Conservation (phyloP, 2,113 vertebrate genomes). For the Solea solea region DNA sequence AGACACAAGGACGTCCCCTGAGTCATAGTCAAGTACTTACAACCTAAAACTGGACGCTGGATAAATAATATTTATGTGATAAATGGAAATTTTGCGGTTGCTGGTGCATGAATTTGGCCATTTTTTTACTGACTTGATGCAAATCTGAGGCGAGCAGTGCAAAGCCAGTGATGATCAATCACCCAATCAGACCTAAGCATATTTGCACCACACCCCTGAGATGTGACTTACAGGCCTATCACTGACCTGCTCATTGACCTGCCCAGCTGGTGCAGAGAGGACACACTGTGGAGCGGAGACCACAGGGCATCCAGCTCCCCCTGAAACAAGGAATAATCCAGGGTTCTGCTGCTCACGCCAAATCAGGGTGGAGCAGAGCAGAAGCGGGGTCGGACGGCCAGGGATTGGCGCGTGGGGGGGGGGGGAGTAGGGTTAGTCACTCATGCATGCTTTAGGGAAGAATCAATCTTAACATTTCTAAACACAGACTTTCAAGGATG, state of each 20-base stretch:
- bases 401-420: constrained; percentile 45
- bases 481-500: constrained; percentile 9
- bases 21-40: constrained; percentile 29
- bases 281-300: constrained; percentile 83
- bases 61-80: constrained; percentile 60
- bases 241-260: constrained; percentile 87
- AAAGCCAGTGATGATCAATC: constrained; percentile 33
- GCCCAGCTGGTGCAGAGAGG: constrained; percentile 83
- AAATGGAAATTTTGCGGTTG: constrained; percentile 35
- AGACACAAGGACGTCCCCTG: constrained; percentile 13
- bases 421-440: constrained; percentile 54
- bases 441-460: constrained; percentile 24
- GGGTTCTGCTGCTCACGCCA: constrained; percentile 77
- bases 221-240: constrained; percentile 51
- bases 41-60: constrained; percentile 33
- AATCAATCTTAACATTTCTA: constrained; percentile 26
- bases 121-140: constrained; percentile 48
- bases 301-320: constrained; percentile 84
- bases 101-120: constrained; percentile 52
- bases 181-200: constrained; percentile 29
- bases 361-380: constrained; percentile 51
- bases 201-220: constrained; percentile 53
- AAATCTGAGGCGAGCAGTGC: constrained; percentile 41
- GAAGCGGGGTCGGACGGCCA: constrained; percentile 50
- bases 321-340: constrained; percentile 82